Evolutionary conservation across 2,797 vertebrate genomes (phyloP).

Genomic region (Ciconia nigra): DNA sequence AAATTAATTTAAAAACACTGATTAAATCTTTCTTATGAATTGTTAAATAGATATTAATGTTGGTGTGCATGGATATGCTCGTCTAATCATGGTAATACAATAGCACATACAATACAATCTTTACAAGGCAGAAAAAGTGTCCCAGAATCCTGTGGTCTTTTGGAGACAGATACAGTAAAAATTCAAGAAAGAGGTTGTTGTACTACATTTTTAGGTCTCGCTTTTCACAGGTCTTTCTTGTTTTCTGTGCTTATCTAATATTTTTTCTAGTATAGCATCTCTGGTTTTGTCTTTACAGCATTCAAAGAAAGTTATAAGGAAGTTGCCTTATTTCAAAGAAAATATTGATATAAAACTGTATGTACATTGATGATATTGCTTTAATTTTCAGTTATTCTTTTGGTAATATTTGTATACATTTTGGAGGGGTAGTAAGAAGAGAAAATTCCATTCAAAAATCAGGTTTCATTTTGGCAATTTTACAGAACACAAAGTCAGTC

Average conservation of each 20-base stretch:
- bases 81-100: neutral
- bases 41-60: neutral
- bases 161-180: neutral
- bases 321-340: neutral
- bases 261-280: neutral
- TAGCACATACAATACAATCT: neutral
- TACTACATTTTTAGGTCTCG: neutral
- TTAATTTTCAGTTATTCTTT: neutral
- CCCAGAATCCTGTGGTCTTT: neutral
- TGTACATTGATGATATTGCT: neutral
- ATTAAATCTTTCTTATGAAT: neutral
- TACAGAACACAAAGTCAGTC: neutral
- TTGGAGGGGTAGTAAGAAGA: neutral
- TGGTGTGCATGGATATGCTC: neutral
- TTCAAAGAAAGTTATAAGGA: neutral
- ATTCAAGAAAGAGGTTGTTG: neutral
- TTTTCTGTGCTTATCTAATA: neutral
- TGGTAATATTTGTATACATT: neutral
- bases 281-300: neutral
- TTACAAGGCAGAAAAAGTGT: neutral
- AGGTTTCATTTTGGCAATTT: neutral
- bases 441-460: neutral
- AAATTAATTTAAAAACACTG: neutral
- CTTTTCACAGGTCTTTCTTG: neutral
- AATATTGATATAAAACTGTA: neutral